phyloP scores from a whole-genome alignment of 2,113 vertebrate species.

The Cranoglanis bouderius region DNA sequence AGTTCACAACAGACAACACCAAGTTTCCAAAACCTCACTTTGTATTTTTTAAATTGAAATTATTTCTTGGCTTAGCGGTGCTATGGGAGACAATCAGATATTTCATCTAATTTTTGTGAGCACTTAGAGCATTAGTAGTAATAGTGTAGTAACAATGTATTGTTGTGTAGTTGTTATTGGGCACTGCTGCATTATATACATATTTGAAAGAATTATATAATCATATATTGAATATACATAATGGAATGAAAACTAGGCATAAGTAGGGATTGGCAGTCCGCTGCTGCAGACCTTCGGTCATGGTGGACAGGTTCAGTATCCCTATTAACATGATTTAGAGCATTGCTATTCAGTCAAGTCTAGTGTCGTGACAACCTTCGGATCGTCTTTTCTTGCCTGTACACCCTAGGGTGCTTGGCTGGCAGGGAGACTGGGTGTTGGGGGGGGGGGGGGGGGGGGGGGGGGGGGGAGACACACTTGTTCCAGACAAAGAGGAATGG shows the following conservation, averaged over 20 bases:
- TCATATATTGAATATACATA: neutral
- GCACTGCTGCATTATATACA: neutral
- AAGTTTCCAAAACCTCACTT: conserved; percentile 56
- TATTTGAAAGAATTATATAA: neutral
- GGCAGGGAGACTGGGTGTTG: conserved; percentile 60
- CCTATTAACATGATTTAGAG: conserved; percentile 65
- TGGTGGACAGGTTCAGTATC: conserved; percentile 52
- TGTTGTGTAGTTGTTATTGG: neutral
- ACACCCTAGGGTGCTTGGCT: conserved; percentile 63
- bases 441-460: conserved; percentile 53
- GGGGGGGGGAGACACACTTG: conserved; percentile 57
- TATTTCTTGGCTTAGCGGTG: neutral
- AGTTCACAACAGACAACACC: conserved; percentile 71
- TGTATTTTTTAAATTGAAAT: conserved; percentile 36
- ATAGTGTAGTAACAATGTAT: neutral
- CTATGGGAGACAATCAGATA: neutral
- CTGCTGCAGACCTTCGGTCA: conserved; percentile 10
- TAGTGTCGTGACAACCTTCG: conserved; percentile 66
- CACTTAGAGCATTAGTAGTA: neutral
- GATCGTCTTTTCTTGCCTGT: conserved; percentile 65
- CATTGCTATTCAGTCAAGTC: conserved; percentile 64
- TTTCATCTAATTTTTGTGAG: neutral
- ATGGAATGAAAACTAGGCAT: neutral
- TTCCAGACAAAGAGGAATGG: conserved; percentile 70
- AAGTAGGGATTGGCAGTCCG: conserved; percentile 5